Evolutionary conservation across 2,797 vertebrate species (phyloP), one percentile per base, ranked within the genome.

Genomic region (Sebastes flavidus): DNA sequence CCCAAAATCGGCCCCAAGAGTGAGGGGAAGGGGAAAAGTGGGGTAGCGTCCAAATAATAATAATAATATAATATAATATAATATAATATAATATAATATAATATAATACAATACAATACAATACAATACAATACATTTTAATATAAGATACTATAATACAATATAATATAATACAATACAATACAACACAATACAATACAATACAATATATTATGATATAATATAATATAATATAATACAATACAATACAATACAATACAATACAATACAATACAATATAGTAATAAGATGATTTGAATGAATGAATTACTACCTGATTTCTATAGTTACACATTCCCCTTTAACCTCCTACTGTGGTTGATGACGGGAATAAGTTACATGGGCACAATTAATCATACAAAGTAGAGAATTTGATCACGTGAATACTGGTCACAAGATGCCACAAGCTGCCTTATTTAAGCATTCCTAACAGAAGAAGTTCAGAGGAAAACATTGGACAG

Each of bases 281-380:
- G 14, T 32, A 20, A 22, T 1, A 4, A 34, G 14, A 61, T 14
- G 1, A 34, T 12, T 13, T 36, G 34, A 36, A 36, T 36, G 34
- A 36, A 1, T 42, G 20, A 72, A 34, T 59, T 22, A 24, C 12
- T 14, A 13, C 4, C 38, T 85, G 73, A 73, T 83, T 83, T 89
- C 10, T 42, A 4, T 6, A 4, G 3, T 5, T 22, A 2, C 63
- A 54, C 60, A 60, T 63, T 78, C 81, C 20, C 70, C 7, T 16
- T 77, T 2, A 85, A 27, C 52, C 65, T 10, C 42, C 46, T 3
- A 4, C 67, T 49, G 56, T 80, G 55, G 30, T n/a, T 62, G 14
- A 34, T 82, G 18, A 81, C 25, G 65, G 27, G 46, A 63, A 59
- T 25, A 63, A 49, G 2, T 16, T 0, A 70, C 25, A 8, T 27